Conservation (phyloP, 2,113 vertebrate species). For the Aleadryas rufinucha region DNA sequence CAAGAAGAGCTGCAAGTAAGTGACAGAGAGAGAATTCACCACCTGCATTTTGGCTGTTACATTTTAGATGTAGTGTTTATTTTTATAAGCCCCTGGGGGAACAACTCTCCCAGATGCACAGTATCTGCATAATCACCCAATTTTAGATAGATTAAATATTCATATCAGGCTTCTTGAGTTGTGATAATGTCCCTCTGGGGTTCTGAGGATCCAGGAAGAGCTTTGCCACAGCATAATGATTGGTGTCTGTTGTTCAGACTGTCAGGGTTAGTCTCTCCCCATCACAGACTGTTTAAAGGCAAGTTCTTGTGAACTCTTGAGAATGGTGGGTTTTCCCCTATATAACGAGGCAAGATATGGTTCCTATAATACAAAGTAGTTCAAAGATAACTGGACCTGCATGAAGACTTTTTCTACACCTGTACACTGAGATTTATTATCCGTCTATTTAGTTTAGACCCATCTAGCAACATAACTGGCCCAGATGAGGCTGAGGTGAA, state of each 20-base stretch:
- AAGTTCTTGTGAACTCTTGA: not conserved
- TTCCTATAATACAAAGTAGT: not conserved
- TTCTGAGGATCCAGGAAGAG: slow-evolving; percentile 22
- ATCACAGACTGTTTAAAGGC: not conserved
- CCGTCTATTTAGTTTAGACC: not conserved
- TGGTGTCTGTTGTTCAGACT: not conserved
- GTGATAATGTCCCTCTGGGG: slow-evolving; percentile 34
- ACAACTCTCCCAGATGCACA: slow-evolving; percentile 46
- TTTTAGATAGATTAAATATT: slow-evolving; percentile 67
- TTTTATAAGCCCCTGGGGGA: slow-evolving; percentile 58
- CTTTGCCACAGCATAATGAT: not conserved
- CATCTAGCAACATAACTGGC: not conserved
- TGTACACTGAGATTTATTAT: not conserved
- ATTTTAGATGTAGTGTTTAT: slow-evolving; percentile 51
- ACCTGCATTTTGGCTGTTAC: slow-evolving; percentile 38
- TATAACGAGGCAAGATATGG: not conserved
- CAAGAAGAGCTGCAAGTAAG: not conserved
- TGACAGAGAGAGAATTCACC: not conserved
- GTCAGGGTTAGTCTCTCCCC: not conserved
- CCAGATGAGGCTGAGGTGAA: not conserved
- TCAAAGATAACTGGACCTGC: not conserved
- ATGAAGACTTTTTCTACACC: not conserved
- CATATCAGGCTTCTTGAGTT: slow-evolving; percentile 43
- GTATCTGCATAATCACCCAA: slow-evolving; percentile 68
- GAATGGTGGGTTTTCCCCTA: not conserved